A percentile compares a stretch with the other conserved stretches of the same genome.
Conservation (phyloP, 1,140 invertebrate genomes). For the Magallana angulata region DNA sequence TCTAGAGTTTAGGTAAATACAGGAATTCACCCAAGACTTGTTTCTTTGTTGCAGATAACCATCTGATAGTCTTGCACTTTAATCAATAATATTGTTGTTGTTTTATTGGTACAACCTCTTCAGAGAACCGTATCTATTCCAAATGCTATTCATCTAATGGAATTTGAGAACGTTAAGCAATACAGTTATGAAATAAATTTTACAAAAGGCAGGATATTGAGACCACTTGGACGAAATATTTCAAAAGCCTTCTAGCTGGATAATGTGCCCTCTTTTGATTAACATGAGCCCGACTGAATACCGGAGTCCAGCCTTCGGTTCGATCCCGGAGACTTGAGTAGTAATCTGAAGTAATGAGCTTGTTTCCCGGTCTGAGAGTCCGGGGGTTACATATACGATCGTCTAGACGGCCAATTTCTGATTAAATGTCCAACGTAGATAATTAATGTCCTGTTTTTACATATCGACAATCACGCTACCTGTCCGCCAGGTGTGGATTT, state of each 20-base stretch:
- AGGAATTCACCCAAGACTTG: not conserved
- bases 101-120: not conserved
- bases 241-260: not conserved
- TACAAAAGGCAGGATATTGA: not conserved
- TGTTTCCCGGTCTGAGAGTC: not conserved
- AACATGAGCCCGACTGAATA: not conserved
- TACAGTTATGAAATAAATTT: not conserved
- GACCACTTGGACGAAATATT: not conserved
- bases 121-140: not conserved
- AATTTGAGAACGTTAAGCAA: conserved; percentile 6
- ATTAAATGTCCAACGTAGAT: conserved; percentile 31
- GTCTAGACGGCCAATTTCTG: conserved; percentile 25
- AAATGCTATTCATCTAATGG: not conserved
- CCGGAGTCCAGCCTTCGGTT: not conserved
- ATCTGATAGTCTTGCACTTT: not conserved
- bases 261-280: not conserved
- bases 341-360: not conserved
- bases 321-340: not conserved
- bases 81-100: conserved; percentile 16
- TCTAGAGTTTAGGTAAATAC: not conserved
- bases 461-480: conserved; percentile 18
- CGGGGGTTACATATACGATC: not conserved
- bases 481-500: conserved; percentile 14
- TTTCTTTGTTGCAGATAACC: conserved; percentile 18
- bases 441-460: conserved; percentile 35